These are phyloP conservation scores for Bos javanicus DNA, from an alignment of 2,113 vertebrate genomes.

Conservation along the genomic window DNA sequence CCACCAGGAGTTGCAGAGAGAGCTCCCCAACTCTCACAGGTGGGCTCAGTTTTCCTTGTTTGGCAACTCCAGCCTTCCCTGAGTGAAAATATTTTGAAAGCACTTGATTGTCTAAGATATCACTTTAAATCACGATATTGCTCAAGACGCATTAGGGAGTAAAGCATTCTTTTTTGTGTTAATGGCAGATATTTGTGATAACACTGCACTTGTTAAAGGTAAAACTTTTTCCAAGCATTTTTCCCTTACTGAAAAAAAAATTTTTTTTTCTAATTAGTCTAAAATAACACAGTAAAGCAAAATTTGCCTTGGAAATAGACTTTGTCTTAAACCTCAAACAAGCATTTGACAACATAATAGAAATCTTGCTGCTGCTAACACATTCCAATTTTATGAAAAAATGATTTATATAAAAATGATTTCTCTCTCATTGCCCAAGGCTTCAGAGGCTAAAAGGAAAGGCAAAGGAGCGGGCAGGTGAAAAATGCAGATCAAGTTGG, in stretches of 20 bases:
- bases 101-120: neutral
- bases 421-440: neutral
- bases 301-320: neutral
- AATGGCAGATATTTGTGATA: neutral
- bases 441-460: neutral
- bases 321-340: neutral
- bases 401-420: neutral
- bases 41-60: neutral
- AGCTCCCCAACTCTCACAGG: neutral
- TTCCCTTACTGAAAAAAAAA: neutral
- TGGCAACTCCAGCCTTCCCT: neutral
- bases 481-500: neutral
- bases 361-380: neutral
- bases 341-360: neutral
- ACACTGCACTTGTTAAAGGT: neutral
- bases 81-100: conserved; percentile 26
- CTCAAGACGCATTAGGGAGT: neutral
- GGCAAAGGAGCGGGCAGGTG: neutral
- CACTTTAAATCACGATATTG: neutral
- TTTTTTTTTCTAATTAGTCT: neutral
- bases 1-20: neutral
- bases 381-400: neutral
- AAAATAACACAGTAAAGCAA: neutral
- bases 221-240: neutral
- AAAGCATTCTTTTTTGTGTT: neutral